phyloP scores from a whole-genome alignment of 92 coral and sea anemone species.

The Chrysogorgia sp. region DNA sequence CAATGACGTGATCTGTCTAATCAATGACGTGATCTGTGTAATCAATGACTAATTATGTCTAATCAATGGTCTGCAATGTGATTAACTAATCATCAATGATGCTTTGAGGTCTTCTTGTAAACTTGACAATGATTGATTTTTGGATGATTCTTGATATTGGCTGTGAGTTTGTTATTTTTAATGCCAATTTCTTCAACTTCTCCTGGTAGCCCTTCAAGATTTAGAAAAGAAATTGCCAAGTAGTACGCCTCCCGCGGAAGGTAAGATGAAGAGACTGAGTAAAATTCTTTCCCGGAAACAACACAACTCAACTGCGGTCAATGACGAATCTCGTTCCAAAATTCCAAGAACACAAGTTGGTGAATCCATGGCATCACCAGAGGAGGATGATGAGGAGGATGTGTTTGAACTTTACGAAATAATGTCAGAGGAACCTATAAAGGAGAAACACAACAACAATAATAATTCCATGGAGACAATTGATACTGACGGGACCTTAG shows the following conservation, averaged over 20 bases:
- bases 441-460: background rate
- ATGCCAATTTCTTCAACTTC: constrained; percentile 20
- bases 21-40: constrained; percentile 18
- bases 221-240: constrained; percentile 16
- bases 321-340: constrained; percentile 12
- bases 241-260: background rate
- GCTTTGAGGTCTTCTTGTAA: background rate
- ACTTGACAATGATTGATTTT: background rate
- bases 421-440: background rate
- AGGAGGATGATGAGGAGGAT: background rate
- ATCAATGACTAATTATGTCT: background rate
- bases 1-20: background rate
- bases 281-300: constrained; percentile 26
- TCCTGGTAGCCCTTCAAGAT: constrained; percentile 33
- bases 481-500: background rate
- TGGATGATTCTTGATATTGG: background rate
- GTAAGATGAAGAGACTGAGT: constrained; percentile 37
- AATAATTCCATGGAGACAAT: background rate
- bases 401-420: background rate
- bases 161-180: background rate
- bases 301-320: background rate
- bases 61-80: background rate
- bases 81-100: background rate
- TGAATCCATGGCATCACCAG: background rate
- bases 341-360: constrained; percentile 10